Base-by-base conservation (phyloP, 2,113 vertebrate species). In the Lipophrys pholis region DNA sequence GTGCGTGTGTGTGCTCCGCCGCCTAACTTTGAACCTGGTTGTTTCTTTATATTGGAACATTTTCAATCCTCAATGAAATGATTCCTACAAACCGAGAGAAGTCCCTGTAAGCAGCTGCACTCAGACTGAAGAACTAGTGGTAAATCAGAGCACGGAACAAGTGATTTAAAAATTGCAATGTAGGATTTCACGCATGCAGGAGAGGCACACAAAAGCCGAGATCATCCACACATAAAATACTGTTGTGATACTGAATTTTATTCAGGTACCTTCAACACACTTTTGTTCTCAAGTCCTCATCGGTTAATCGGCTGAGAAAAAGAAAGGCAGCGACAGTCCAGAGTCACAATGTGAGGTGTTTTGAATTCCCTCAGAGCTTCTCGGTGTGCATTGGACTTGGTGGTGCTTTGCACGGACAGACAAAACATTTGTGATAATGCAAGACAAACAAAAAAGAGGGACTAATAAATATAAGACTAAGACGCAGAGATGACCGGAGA, bases 191-290 rank as follows among this genome's bases (percentile, higher is more conserved):
- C 12, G 56, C 5, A 6, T 9, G 48, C 30, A 49, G 11, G 41
- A 56, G 14, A 51, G 41, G 48, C n/a, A 49, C 45, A 65, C 40
- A 3, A 16, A n/a, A 46, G 14, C 38, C 16, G 15, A 64, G 52
- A 45, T 56, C 11, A 69, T 36, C 16, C 9, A 61, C 60, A 82
- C 46, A 67, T 41, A 53, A 54, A 36, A 63, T 43, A 11, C 59
- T 68, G 67, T 75, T 82, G 83, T 8, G 83, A 92, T 76, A 87
- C 91, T 89, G 90, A 93, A 90, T 87, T 94, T 93, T 94, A 94
- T 94, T 94, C 91, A 91, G 87, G 80, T 76, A 91, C 90, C 90
- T 78, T 77, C 78, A 81, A 90, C 66, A 87, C 83, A 76, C 84
- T 75, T 87, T 80, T 88, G 87, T 79, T 87, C 86, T 87, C 42